Conservation (phyloP, 92 coral and sea anemone genomes). For the Isaurus tuberculatus region DNA sequence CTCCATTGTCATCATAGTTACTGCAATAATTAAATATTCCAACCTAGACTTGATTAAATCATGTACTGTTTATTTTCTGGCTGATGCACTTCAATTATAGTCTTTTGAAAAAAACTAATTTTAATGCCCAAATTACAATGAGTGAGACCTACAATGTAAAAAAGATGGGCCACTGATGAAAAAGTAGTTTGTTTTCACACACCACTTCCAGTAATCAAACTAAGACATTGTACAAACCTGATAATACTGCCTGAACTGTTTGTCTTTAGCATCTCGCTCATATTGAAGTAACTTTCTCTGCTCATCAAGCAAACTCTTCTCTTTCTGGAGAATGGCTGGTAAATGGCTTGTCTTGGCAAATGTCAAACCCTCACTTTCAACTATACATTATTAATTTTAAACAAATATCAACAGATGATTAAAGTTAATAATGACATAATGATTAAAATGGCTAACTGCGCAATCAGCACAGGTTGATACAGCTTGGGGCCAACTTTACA, state of each 20-base stretch:
- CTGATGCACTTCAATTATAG: too few species aligned
- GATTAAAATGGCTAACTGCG: not conserved
- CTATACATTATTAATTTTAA: too few species aligned
- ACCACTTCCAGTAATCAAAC: not conserved
- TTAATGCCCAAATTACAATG: too few species aligned
- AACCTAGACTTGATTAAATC: too few species aligned
- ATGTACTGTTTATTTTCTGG: too few species aligned
- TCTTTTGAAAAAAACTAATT: too few species aligned
- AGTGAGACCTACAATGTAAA: too few species aligned
- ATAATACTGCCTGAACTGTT: conserved; percentile 85
- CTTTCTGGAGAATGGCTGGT: conserved; percentile 84
- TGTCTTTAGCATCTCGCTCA: conserved; percentile 70
- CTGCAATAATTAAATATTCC: too few species aligned
- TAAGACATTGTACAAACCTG: conserved; percentile 65
- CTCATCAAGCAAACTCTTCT: conserved; percentile 75
- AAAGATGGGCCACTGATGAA: too few species aligned
- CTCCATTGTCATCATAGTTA: too few species aligned
- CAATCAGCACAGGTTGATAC: too few species aligned
- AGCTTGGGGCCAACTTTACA: too few species aligned
- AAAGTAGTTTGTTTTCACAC: not conserved
- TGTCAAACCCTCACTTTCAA: conserved; percentile 73
- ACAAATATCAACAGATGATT: not conserved
- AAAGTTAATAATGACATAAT: not conserved
- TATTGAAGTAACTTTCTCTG: conserved; percentile 67
- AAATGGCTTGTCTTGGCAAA: conserved; percentile 97